phyloP scores from a whole-genome alignment of 2,888 invertebrate genomes.

The Amphipoea oculea region DNA sequence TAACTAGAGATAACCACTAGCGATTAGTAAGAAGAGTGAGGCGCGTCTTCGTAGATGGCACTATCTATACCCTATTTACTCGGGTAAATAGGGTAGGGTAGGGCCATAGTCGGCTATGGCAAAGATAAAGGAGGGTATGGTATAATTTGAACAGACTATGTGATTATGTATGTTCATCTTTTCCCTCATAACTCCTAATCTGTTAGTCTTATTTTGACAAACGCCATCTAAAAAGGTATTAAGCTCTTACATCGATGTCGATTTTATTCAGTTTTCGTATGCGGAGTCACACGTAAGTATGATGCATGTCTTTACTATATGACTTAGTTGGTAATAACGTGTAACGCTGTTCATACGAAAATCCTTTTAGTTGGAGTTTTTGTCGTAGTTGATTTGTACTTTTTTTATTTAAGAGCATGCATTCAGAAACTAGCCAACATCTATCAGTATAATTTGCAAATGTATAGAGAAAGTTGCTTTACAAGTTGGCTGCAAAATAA shows the following conservation, averaged over 20 bases:
- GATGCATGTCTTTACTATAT: no score
- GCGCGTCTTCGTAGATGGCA: no score
- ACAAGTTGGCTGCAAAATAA: not conserved
- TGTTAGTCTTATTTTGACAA: not conserved
- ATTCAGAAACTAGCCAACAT: not conserved
- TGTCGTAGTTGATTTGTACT: not conserved
- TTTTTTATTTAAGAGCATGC: not conserved
- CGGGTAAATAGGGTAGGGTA: no score
- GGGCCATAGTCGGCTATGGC: no score
- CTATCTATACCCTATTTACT: not conserved
- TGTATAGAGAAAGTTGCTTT: no score
- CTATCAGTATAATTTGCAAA: not conserved
- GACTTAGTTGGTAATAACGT: no score
- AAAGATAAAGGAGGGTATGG: not conserved
- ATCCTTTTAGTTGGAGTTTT: not conserved
- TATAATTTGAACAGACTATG: not conserved
- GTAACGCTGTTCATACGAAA: no score
- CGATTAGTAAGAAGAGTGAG: no score
- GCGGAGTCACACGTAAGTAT: no score
- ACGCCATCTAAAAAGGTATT: not conserved
- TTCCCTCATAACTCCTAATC: not conserved
- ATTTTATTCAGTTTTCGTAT: not conserved
- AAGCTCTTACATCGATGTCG: not conserved
- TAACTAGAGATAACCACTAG: no score
- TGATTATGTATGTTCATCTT: not conserved